Evolutionary conservation across 2,113 vertebrate genomes (phyloP).

Genomic region (Amia ocellicauda): DNA sequence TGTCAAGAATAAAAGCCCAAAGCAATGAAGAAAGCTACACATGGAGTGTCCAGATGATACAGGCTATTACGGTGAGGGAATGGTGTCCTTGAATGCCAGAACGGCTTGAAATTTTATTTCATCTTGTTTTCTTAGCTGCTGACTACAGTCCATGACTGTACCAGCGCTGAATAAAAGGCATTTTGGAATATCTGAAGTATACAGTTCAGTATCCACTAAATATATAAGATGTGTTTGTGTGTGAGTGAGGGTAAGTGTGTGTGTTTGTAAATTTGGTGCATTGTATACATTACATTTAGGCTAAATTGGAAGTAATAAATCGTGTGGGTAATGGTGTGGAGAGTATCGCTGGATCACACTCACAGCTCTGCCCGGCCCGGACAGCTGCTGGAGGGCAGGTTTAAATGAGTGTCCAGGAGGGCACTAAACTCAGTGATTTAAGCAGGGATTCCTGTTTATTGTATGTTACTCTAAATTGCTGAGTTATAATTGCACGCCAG

Average conservation of each 20-base stretch:
- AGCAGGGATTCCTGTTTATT: slow-evolving; percentile 59
- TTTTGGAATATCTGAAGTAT: slow-evolving; percentile 39
- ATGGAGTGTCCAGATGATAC: slow-evolving; percentile 74
- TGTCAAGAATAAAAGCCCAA: slow-evolving; percentile 78
- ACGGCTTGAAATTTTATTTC: slow-evolving; percentile 77
- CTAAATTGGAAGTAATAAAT: background rate
- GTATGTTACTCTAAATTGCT: slow-evolving; percentile 37
- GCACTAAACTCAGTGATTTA: too few relatives aligned
- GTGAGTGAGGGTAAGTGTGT: slow-evolving; percentile 43
- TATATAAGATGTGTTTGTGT: slow-evolving; percentile 56
- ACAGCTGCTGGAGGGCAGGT: too few relatives aligned
- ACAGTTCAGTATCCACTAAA: too few relatives aligned
- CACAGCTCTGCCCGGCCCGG: too few relatives aligned
- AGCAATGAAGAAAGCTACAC: slow-evolving; percentile 74
- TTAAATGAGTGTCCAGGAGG: background rate
- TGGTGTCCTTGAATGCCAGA: slow-evolving; percentile 78
- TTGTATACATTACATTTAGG: background rate
- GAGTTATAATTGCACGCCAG: slow-evolving; percentile 55
- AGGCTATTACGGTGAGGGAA: slow-evolving; percentile 75
- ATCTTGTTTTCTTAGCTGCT: slow-evolving; percentile 73
- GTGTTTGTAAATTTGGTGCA: slow-evolving; percentile 27
- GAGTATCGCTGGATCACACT: too few relatives aligned
- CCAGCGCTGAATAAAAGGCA: slow-evolving; percentile 57
- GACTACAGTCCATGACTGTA: slow-evolving; percentile 72
- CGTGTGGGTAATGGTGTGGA: too few relatives aligned